These are phyloP conservation scores for Athetis lepigone DNA, from an alignment of 2,888 invertebrate species.

Conservation along the genomic window DNA sequence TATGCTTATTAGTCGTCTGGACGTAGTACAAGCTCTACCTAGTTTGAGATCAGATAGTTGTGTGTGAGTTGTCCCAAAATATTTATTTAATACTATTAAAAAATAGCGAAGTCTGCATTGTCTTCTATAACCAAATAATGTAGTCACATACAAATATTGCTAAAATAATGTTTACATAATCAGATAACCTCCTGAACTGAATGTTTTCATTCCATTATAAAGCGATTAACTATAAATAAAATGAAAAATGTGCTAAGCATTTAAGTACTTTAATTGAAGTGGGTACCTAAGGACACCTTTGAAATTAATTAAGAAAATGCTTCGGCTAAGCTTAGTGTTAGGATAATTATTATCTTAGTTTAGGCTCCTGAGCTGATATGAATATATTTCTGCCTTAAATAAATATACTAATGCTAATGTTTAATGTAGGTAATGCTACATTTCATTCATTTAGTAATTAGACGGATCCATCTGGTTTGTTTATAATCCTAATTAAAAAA, in stretches of 20 bases:
- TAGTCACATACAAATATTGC: no score
- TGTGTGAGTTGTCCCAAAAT: no score
- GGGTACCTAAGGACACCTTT: slow-evolving; percentile 5
- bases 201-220: not conserved
- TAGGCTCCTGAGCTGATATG: slow-evolving; percentile 17
- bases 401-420: no score
- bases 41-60: no score
- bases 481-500: slow-evolving; percentile 8
- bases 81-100: no score
- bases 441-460: slow-evolving; percentile 15
- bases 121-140: no score
- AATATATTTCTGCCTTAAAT: slow-evolving; percentile 21
- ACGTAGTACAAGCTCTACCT: no score
- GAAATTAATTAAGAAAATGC: slow-evolving; percentile 26
- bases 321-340: slow-evolving; percentile 9
- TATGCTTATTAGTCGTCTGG: no score
- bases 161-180: no score
- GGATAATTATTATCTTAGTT: slow-evolving; percentile 24
- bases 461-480: slow-evolving; percentile 3
- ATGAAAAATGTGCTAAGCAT: slow-evolving; percentile 11
- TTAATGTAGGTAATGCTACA: not conserved
- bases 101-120: no score
- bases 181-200: no score
- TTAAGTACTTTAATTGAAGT: slow-evolving; percentile 7
- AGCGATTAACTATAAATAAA: not conserved